phyloP scores from a whole-genome alignment of 2,113 vertebrate species.

The Hypanus sabinus region DNA sequence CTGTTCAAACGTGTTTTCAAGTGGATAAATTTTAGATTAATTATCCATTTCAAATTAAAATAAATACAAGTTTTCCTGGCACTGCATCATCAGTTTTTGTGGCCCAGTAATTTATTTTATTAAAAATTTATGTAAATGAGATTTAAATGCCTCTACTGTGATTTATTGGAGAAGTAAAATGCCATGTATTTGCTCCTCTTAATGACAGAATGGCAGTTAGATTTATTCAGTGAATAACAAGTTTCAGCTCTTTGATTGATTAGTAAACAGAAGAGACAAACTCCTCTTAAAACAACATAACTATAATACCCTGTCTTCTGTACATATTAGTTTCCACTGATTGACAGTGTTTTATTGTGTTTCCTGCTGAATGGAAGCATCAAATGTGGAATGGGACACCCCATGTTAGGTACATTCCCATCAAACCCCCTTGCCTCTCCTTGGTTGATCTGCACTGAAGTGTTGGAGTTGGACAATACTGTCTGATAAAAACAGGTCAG shows the following conservation, averaged over 20 bases:
- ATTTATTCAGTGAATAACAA: conserved; percentile 28
- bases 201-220: neutral
- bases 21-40: conserved; percentile 30
- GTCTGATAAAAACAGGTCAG: neutral
- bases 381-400: neutral
- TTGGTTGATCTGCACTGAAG: neutral
- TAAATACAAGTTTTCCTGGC: conserved; percentile 16
- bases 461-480: neutral
- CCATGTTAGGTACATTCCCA: neutral
- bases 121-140: conserved; percentile 35
- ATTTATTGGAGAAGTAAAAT: conserved; percentile 29
- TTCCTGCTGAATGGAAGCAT: neutral
- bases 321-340: neutral
- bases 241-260: conserved; percentile 25
- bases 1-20: neutral
- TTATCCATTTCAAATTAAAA: conserved; percentile 32
- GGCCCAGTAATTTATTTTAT: conserved; percentile 36
- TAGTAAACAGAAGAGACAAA: conserved; percentile 18
- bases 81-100: conserved; percentile 36
- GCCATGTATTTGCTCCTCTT: conserved; percentile 13
- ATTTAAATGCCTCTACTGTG: conserved; percentile 19
- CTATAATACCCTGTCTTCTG: neutral
- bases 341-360: neutral
- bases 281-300: neutral
- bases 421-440: neutral